A percentile compares a stretch with the other conserved stretches of the same genome.
These are phyloP conservation scores for Dasypogon diadema DNA, from an alignment of 2,888 invertebrate species.

Conservation along the genomic window DNA sequence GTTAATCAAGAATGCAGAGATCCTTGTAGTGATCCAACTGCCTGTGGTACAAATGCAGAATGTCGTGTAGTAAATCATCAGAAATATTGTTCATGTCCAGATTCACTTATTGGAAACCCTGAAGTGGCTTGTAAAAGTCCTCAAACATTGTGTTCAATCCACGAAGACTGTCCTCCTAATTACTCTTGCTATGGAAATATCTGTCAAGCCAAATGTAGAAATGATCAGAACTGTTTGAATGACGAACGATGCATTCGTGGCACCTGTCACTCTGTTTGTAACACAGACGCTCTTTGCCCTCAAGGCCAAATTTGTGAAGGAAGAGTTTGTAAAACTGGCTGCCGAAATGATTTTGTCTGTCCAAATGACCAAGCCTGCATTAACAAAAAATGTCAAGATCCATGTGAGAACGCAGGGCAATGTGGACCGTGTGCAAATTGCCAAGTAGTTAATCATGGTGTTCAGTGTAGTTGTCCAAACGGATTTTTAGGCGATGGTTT, in stretches of 20 bases:
- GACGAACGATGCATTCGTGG: conserved; percentile 89
- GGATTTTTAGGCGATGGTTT: conserved; percentile 87
- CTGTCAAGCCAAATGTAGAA: conserved; percentile 83
- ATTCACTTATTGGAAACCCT: conserved; percentile 80
- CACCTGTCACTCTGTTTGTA: conserved; percentile 86
- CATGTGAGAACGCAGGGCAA: conserved; percentile 78
- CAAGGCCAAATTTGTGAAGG: conserved; percentile 88
- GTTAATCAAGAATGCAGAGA: conserved; percentile 82
- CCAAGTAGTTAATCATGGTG: conserved; percentile 84
- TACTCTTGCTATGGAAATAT: conserved; percentile 83
- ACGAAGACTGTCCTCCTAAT: conserved; percentile 77
- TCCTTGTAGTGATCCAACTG: conserved; percentile 80
- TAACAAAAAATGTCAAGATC: conserved; percentile 85
- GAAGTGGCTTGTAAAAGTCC: conserved; percentile 79
- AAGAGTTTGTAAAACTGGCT: conserved; percentile 87
- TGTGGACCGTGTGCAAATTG: conserved; percentile 90
- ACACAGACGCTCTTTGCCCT: conserved; percentile 85
- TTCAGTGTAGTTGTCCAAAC: conserved; percentile 86
- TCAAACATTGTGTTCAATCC: conserved; percentile 74
- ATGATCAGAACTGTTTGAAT: conserved; percentile 84
- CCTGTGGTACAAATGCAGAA: conserved; percentile 86
- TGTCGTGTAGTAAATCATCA: conserved; percentile 79
- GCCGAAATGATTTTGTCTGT: conserved; percentile 86
- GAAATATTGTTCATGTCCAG: conserved; percentile 81
- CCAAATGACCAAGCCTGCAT: conserved; percentile 81